Evolutionary conservation across 2,797 vertebrate genomes (phyloP).

Genomic region (Chromobotia macracanthus): DNA sequence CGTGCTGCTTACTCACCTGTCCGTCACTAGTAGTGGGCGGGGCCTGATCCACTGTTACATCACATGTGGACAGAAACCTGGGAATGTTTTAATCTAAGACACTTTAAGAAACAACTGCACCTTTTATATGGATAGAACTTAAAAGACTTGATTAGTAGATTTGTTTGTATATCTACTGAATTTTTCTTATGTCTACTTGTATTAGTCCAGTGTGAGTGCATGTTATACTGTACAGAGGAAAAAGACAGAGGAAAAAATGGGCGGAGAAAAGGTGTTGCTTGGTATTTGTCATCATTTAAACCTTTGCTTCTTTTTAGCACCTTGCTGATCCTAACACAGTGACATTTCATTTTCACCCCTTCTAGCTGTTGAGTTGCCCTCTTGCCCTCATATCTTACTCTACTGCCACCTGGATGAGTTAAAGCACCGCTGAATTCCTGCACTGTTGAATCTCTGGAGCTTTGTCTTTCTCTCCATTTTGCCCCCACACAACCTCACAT

Average conservation of each 20-base stretch:
- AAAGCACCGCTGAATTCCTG: slow-evolving; percentile 10
- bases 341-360: neutral
- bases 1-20: no score
- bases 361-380: neutral
- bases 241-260: neutral
- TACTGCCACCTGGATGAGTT: neutral
- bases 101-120: no score
- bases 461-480: neutral
- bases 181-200: neutral
- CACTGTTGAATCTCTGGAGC: slow-evolving; percentile 8
- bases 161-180: no score
- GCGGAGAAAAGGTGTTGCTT: neutral
- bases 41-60: no score
- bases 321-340: neutral
- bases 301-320: neutral
- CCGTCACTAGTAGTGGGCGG: no score
- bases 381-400: neutral
- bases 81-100: no score
- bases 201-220: neutral
- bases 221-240: neutral
- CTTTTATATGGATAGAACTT: no score
- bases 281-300: neutral
- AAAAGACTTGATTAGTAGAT: no score
- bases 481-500: neutral
- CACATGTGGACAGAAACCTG: no score